Conservation (phyloP, 2,888 invertebrate species). For the Ditula angustiorana region DNA sequence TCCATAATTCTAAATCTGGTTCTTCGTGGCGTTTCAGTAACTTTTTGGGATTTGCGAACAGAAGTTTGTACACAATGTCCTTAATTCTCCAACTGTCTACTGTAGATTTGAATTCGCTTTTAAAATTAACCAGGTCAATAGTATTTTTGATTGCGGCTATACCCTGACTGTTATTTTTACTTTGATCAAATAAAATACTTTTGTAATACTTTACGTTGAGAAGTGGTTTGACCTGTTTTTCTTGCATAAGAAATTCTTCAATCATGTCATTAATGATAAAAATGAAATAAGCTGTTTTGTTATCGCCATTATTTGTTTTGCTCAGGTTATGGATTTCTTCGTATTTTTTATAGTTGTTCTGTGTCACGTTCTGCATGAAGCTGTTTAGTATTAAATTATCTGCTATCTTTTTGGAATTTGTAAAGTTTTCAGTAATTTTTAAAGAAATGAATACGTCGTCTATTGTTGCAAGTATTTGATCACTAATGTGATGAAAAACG, state of each 20-base stretch:
- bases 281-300: constrained; percentile 10
- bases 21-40: background rate
- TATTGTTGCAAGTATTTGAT: constrained; percentile 47
- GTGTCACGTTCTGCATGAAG: background rate
- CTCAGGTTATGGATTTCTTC: background rate
- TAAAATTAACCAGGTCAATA: background rate
- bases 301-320: background rate
- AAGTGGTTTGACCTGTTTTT: background rate
- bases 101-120: background rate
- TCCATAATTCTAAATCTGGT: background rate
- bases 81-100: background rate
- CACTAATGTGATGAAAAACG: constrained; percentile 47
- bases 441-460: constrained; percentile 52
- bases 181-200: background rate
- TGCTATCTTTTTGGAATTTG: constrained; percentile 44
- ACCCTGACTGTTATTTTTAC: background rate
- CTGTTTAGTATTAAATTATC: constrained; percentile 51
- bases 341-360: background rate
- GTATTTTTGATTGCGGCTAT: background rate
- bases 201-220: background rate
- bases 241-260: background rate
- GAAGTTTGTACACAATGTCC: background rate
- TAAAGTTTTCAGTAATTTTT: constrained; percentile 47
- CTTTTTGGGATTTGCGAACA: background rate
- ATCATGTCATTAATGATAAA: background rate